Evolutionary conservation across 2,888 invertebrate species (phyloP), one percentile per base, ranked within the genome.

Genomic region (Coenonympha arcania): DNA sequence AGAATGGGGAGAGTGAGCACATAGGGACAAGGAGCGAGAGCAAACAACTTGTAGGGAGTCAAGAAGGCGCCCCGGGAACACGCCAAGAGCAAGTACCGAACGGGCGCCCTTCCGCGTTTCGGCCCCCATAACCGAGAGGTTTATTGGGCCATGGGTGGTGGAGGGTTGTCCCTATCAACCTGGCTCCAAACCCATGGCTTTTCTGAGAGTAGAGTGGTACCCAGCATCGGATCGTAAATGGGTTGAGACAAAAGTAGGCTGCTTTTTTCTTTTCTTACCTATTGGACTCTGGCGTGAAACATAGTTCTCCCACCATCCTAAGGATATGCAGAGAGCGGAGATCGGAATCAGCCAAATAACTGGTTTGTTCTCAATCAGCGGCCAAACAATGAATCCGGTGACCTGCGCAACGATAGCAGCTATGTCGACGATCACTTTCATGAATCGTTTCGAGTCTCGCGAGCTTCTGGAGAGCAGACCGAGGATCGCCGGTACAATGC

Each of bases 261-360:
- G 3, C 1, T 15, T 31, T 6, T 13, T 13, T 4, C 5, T 6
- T 30, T 42, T 50, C 76, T 79, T 73, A 91, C 92, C 92, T 56
- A 96, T 89, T 0, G 95, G 92, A 49, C 97, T 96, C 64, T 94
- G 91, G 50, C 91, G 89, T 50, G 95, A 93, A 1, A 97, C 95
- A 71, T 95, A 99, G 79, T 99, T 99, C 79, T 99, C 98, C 99
- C 99, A 99, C 96, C 98, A 98, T 18, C 95, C 95, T 30, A 95
- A 89, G 0, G 98, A 98, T 57, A 96, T 93, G 64, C 96, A 89
- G 47, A 96, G 77, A 28, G 96, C 89, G 0, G 96, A 89, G 0
- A 95, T 86, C 0, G 98, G 96, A 61, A 98, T 94, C 36, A 95
- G 87, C 94, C 94, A 95, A 30, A 95, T 76, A 44, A 91, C 90